Base-by-base conservation (phyloP, 2,797 vertebrate genomes). In the Amniataba percoides region DNA sequence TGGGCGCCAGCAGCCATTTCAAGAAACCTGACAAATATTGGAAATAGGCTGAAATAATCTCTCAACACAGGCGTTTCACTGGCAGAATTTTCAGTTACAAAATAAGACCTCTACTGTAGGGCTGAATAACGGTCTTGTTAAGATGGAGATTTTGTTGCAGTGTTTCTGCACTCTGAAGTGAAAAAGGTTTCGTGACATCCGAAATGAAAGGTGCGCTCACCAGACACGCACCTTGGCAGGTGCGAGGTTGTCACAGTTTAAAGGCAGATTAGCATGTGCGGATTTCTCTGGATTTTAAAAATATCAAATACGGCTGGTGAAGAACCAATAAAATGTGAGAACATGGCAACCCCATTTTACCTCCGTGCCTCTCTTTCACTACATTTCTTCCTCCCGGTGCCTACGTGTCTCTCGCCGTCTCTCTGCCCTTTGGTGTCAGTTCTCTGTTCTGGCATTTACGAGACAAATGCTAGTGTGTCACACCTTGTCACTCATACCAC, bases 401-500 rank as follows among this genome's bases (percentile, higher is more conserved):
- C 74, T 48, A 21, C 12, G 10, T 73, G 61, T 51, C 57, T 58
- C n/a, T 73, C 31, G 10, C 71, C 59, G 15, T 85, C 82, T 70
- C 76, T 66, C 71, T 91, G 92, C 88, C 91, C 92, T 87, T 89
- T 89, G 78, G 81, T 94, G 94, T 95, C 94, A 92, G 71, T 89
- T 94, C 92, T 83, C 79, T 90, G 91, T 91, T 90, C 89, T 95
- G 93, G 88, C 94, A 94, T 96, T 95, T 95, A 93, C 72, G 84
- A 93, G 94, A 96, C 94, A 95, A 95, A 95, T 95, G 94, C 88
- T 93, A 94, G 87, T 80, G 88, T 93, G 93, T 94, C 94, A 92
- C 90, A 90, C 87, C 90, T 87, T 92, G 91, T 92, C 93, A 92
- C 85, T 93, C 92, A 90, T 73, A 74, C 52, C 43, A 3, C 75